Evolutionary conservation across 2,888 invertebrate species (phyloP).

Genomic region (Drosophila tripunctata): DNA sequence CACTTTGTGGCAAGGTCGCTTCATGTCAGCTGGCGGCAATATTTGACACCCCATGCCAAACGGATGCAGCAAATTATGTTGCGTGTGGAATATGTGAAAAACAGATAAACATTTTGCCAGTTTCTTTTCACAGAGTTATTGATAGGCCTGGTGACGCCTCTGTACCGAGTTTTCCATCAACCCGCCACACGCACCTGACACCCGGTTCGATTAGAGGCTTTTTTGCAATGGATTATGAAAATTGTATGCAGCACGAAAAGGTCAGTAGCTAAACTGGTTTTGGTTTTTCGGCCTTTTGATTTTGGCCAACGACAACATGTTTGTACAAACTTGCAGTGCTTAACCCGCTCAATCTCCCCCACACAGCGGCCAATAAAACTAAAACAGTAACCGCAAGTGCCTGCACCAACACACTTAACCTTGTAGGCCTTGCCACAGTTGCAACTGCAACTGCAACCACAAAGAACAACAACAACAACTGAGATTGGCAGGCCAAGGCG

Average conservation of each 20-base stretch:
- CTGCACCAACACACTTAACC: slow-evolving; percentile 62
- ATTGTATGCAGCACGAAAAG: slow-evolving; percentile 62
- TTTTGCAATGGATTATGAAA: slow-evolving; percentile 57
- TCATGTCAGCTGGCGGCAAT: slow-evolving; percentile 15
- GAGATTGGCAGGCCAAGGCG: slow-evolving; percentile 67
- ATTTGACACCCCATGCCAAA: slow-evolving; percentile 27
- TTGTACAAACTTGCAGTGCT: slow-evolving; percentile 25
- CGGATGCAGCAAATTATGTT: slow-evolving; percentile 40
- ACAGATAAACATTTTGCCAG: slow-evolving; percentile 41
- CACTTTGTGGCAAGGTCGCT: slow-evolving; percentile 49
- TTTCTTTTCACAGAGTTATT: slow-evolving; percentile 19
- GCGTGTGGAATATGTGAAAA: slow-evolving; percentile 44
- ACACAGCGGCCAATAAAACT: slow-evolving; percentile 25
- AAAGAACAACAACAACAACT: slow-evolving; percentile 13
- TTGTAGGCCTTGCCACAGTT: slow-evolving; percentile 80
- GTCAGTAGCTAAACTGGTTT: slow-evolving; percentile 73
- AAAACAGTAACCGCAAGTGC: slow-evolving; percentile 47
- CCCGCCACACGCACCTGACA: slow-evolving; percentile 66
- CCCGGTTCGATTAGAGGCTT: slow-evolving; percentile 52
- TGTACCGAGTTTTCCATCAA: neutral
- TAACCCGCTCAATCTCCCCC: slow-evolving; percentile 1
- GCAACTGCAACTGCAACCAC: slow-evolving; percentile 39
- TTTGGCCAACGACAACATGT: slow-evolving; percentile 27
- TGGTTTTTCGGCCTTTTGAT: slow-evolving; percentile 1
- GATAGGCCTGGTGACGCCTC: slow-evolving; percentile 38